phyloP scores from a whole-genome alignment of 1,140 invertebrate genomes.

The Brachionus koreanus region DNA sequence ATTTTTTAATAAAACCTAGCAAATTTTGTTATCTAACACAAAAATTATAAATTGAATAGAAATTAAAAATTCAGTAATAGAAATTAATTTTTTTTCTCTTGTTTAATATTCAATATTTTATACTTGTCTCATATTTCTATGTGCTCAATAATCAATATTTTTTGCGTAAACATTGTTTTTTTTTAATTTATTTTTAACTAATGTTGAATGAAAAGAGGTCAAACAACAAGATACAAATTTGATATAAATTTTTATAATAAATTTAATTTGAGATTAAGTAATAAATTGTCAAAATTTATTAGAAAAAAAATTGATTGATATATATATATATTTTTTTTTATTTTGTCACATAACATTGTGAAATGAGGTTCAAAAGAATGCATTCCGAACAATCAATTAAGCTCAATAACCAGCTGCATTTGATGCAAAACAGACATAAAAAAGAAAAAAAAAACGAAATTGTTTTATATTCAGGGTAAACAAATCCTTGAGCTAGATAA shows the following conservation, averaged over 20 bases:
- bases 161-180: too few relatives aligned
- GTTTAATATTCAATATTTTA: not conserved
- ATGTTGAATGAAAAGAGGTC: too few relatives aligned
- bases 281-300: not conserved
- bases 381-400: too few relatives aligned
- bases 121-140: not conserved
- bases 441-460: not conserved
- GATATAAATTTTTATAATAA: too few relatives aligned
- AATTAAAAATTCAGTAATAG: not conserved
- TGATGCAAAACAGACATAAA: not conserved
- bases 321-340: not conserved
- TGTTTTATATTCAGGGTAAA: not conserved
- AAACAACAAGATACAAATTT: too few relatives aligned
- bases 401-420: not conserved
- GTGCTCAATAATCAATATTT: not conserved
- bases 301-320: not conserved
- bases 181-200: too few relatives aligned
- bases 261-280: not conserved
- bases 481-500: constrained; percentile 1
- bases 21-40: not conserved
- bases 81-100: not conserved
- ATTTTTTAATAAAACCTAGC: too few relatives aligned
- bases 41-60: not conserved
- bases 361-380: not conserved
- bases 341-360: not conserved